These are phyloP conservation scores for Cyprinus carpio DNA, from an alignment of 2,113 vertebrate genomes.

Conservation along the genomic window DNA sequence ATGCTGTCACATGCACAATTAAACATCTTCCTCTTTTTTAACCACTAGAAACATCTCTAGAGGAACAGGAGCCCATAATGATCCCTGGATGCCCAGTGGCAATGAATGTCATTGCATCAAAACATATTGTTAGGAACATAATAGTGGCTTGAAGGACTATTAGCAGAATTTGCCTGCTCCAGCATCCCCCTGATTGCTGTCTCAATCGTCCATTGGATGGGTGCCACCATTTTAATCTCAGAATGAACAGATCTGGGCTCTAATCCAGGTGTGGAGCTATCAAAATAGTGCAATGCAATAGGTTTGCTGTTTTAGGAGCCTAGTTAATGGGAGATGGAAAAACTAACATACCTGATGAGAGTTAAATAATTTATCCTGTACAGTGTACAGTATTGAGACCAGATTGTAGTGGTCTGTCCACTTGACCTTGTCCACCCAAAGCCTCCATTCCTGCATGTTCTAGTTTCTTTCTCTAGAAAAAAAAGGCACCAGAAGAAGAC, in stretches of 20 bases:
- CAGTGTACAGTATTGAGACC: too few relatives aligned
- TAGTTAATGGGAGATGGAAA: too few relatives aligned
- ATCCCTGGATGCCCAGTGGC: neutral
- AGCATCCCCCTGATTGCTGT: neutral
- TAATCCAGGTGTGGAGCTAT: slow-evolving; percentile 9
- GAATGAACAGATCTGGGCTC: neutral
- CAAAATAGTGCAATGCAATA: slow-evolving; percentile 9
- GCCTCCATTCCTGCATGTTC: neutral
- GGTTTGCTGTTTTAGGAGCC: too few relatives aligned
- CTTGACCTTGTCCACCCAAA: neutral
- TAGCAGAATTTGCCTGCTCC: neutral
- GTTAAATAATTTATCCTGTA: neutral
- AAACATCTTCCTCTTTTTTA: neutral
- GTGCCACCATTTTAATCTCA: neutral
- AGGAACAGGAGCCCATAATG: neutral
- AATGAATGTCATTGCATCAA: neutral
- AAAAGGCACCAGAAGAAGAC: too few relatives aligned
- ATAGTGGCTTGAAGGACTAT: neutral
- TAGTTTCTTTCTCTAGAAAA: too few relatives aligned
- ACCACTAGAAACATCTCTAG: neutral
- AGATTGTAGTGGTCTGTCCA: neutral
- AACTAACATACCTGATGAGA: neutral
- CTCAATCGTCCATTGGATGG: neutral
- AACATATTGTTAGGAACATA: neutral
- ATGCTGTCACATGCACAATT: neutral